Percentiles rank a stretch among this genome's conserved stretches.
Conservation (phyloP, 2,113 vertebrate genomes). For the Trogon melanurus region DNA sequence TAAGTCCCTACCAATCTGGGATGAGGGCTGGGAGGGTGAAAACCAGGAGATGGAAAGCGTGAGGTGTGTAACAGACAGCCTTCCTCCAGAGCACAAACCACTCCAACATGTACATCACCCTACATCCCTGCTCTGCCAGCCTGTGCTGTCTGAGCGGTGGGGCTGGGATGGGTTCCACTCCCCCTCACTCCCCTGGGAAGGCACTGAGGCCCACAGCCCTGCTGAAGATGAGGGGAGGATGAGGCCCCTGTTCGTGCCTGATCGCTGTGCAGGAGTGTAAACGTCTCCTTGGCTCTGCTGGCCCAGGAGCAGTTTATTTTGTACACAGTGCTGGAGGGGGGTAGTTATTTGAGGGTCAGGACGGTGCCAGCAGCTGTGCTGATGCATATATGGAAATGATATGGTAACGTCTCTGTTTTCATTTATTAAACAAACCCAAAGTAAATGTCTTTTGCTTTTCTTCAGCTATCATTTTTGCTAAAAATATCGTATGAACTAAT, state of each 20-base stretch:
- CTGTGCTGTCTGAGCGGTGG: background rate
- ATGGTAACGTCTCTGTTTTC: background rate
- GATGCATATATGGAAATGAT: background rate
- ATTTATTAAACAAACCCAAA: constrained; percentile 15
- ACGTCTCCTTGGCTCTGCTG: rapidly evolving
- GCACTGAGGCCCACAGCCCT: background rate
- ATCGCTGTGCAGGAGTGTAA: background rate
- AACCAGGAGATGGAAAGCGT: background rate
- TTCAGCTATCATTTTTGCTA: constrained; percentile 18
- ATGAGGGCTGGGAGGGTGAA: background rate
- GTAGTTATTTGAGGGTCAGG: background rate
- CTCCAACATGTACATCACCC: rapidly evolving
- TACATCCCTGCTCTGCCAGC: background rate
- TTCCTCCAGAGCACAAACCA: rapidly evolving
- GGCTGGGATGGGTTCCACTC: background rate
- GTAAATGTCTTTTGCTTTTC: background rate
- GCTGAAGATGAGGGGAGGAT: background rate
- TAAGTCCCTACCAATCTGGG: background rate
- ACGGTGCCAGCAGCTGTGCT: background rate
- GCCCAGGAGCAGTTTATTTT: background rate
- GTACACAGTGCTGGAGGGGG: background rate
- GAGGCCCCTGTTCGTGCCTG: background rate
- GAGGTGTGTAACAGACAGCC: background rate
- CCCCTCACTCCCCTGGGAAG: rapidly evolving
- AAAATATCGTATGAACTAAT: constrained; percentile 21